Conservation (phyloP, 2,113 vertebrate species). For the Myrmophylax atrothorax region DNA sequence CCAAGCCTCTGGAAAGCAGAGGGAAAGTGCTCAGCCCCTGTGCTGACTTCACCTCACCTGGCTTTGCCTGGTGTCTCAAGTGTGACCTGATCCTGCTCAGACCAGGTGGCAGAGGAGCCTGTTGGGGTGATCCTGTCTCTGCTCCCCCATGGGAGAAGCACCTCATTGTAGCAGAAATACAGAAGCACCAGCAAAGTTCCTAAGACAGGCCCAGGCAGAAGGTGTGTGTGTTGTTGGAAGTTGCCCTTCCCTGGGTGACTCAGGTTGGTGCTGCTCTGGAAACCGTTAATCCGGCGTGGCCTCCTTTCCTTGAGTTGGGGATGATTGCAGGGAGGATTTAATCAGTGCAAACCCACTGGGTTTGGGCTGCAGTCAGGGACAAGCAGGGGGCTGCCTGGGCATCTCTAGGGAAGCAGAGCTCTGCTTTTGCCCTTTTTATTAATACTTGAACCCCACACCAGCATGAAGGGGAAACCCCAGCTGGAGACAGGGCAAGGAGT, state of each 20-base stretch:
- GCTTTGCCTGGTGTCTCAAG: not conserved
- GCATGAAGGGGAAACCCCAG: not conserved
- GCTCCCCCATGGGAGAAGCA: fast-evolving
- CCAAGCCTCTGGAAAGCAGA: not conserved
- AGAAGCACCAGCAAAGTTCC: not conserved
- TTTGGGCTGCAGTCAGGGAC: not conserved
- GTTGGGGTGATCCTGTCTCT: not conserved
- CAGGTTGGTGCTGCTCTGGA: not conserved
- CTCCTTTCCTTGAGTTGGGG: fast-evolving
- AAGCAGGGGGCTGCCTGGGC: not conserved
- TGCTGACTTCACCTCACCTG: not conserved
- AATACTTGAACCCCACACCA: fast-evolving
- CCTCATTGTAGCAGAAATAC: not conserved
- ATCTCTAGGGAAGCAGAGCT: not conserved
- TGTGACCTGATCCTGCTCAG: not conserved
- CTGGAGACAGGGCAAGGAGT: not conserved
- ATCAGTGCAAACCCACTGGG: fast-evolving
- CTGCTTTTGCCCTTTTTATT: not conserved
- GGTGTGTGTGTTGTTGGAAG: not conserved
- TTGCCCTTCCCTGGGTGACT: not conserved
- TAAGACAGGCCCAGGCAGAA: not conserved
- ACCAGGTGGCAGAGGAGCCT: fast-evolving
- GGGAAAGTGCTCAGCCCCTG: not conserved
- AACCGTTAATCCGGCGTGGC: not conserved
- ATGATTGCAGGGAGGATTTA: not conserved